Evolutionary conservation across 2,888 invertebrate species (phyloP).

Genomic region (Drosophila tripunctata): DNA sequence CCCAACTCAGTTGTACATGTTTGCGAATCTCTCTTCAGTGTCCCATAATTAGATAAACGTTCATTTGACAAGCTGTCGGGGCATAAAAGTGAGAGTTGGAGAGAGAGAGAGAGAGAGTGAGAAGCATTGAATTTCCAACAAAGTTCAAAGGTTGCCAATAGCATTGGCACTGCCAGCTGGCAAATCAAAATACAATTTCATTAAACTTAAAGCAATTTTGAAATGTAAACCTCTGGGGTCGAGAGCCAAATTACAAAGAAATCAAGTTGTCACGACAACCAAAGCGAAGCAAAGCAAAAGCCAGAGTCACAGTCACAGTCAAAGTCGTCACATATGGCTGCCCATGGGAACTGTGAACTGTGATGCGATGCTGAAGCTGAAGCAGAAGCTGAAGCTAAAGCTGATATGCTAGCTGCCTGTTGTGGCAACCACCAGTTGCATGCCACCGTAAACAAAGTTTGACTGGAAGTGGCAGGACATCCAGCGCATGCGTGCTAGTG

Average conservation of each 20-base stretch:
- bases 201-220: slow-evolving; percentile 78
- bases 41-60: slow-evolving; percentile 70
- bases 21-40: slow-evolving; percentile 31
- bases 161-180: slow-evolving; percentile 13
- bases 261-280: slow-evolving; percentile 76
- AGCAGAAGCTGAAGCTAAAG: not conserved
- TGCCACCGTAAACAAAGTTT: slow-evolving; percentile 44
- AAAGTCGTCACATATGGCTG: slow-evolving; percentile 64
- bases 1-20: slow-evolving; percentile 38
- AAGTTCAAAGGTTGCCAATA: slow-evolving; percentile 67
- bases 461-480: slow-evolving; percentile 39
- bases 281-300: slow-evolving; percentile 10
- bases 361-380: slow-evolving; percentile 6
- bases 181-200: slow-evolving; percentile 75
- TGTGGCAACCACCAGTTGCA: slow-evolving; percentile 74
- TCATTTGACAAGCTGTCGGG: slow-evolving; percentile 31
- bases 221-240: slow-evolving; percentile 65
- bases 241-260: slow-evolving; percentile 61
- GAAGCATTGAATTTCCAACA: slow-evolving; percentile 30
- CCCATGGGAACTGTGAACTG: slow-evolving; percentile 34
- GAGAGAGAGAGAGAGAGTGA: too few relatives aligned
- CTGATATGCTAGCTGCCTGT: slow-evolving; percentile 21
- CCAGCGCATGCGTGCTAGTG: slow-evolving; percentile 66
- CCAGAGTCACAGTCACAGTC: slow-evolving; percentile 24
- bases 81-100: slow-evolving; percentile 24